Evolutionary conservation across 2,797 vertebrate species (phyloP).

Genomic region (Molothrus aeneus): DNA sequence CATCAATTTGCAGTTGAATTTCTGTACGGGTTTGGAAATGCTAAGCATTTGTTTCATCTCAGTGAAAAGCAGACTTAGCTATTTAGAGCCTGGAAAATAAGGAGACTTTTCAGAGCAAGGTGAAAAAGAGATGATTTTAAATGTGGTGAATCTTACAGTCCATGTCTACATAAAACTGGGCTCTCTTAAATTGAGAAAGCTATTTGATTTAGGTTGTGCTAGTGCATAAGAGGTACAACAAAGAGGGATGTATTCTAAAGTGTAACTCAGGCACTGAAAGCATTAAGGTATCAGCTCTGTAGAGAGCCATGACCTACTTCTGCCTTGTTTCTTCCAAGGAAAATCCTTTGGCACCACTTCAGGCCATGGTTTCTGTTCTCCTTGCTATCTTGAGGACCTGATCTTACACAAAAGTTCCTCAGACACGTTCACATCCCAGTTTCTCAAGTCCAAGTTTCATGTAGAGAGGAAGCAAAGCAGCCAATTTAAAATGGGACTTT

Average conservation of each 20-base stretch:
- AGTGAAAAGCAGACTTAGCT: neutral
- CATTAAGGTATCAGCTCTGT: neutral
- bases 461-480: neutral
- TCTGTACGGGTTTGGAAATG: neutral
- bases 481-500: neutral
- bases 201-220: neutral
- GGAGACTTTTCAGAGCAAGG: neutral
- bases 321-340: conserved; percentile 19
- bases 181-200: neutral
- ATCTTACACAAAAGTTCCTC: neutral
- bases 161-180: neutral
- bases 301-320: neutral
- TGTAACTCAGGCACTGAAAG: neutral
- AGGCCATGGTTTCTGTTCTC: neutral
- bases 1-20: neutral
- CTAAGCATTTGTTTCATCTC: neutral
- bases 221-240: neutral
- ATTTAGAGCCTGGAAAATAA: neutral
- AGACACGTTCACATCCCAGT: neutral
- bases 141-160: neutral
- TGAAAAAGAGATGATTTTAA: neutral
- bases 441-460: neutral
- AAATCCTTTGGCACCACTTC: neutral
- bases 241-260: neutral
- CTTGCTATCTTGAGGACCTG: neutral